Evolutionary conservation across 1,140 invertebrate genomes (phyloP), one percentile per base, ranked within the genome.

Genomic region (Drosophila punjabiensis): DNA sequence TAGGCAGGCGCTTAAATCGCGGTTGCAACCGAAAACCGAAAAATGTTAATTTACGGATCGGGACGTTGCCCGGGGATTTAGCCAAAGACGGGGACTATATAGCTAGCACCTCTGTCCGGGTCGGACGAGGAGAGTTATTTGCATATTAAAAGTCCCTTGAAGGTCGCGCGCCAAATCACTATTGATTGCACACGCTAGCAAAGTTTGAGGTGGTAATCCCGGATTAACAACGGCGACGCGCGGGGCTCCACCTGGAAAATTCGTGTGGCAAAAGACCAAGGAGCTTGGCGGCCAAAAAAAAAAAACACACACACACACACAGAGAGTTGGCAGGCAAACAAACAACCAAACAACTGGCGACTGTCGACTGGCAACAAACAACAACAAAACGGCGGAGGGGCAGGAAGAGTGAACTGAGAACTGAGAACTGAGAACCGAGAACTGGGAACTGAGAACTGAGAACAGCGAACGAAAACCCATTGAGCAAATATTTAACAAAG

Each of bases 401-500:
- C 14, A 24, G 24, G 39, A n/a, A 3, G 9, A 32, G 24, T 20
- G 33, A 71, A 60, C 30, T 3, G 28, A 37, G 20, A 55, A 28
- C 47, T 2, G 24, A 50, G 30, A 53, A 33, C n/a, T 4, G n/a
- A 41, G 32, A 60, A 78, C 60, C 4, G 53, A n/a, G 37, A 63
- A 61, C 18, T 0, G 32, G 35, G 24, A 58, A 56, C 33, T 1
- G 53, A 24, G 18, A 35, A 35, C 18, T 5, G 18, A 41, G 24
- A 55, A 78, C 60, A 70, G 37, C 55, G 52, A 78, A 78, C 60
- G 70, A 65, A 82, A 86, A 82, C 73, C 84, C 83, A 87, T 87
- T 87, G 83, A 87, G 84, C 76, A 87, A 87, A 87, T 87, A 87
- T 87, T 87, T 88, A 87, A 87, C 83, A 87, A 87, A 87, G 83